Base-by-base conservation (phyloP, 2,797 vertebrate species). In the Eutrigla gurnardus region DNA sequence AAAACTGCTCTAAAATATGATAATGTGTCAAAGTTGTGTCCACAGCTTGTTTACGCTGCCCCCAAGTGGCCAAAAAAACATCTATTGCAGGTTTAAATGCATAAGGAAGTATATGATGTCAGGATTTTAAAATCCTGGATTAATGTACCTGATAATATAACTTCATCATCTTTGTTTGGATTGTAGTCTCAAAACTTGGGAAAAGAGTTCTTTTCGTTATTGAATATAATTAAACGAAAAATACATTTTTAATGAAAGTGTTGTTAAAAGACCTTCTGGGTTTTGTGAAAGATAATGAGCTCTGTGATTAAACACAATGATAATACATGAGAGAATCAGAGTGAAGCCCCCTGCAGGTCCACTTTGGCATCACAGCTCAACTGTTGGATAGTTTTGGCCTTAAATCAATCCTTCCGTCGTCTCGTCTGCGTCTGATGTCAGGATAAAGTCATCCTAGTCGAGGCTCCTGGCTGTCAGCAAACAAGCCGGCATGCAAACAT, bases 401-500 rank as follows among this genome's bases (percentile, higher is more conserved):
- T n/a, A 13, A 8, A 73, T 80, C 11, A 42, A 35, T 69, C 64
- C 49, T 15, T 42, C 45, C 43, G 18, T 35, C 14, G 46, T 65
- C 43, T 49, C 60, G 43, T 35, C 17, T 25, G 2, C 42, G 65
- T 75, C 58, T 65, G 79, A 65, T 65, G 80, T 82, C 68, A 80
- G 78, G 59, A 65, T 80, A 66, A 40, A 82, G 74, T 55, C n/a
- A 82, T 89, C 70, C 65, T 71, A 50, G 50, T 74, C 43, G 60
- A 58, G 49, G 45, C 7, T 64, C 47, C 73, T 52, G 75, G 81
- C 83, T 75, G 66, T 77, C 75, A 53, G 72, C 88, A 86, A 87
- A 80, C 77, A 79, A 62, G 76, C 63, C 72, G 25, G 71, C 59
- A 6, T 76, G 75, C 85, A 84, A 86, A 86, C 87, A 81, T 81